Percentiles rank a stretch among this genome's conserved stretches.
Evolutionary conservation across 2,797 vertebrate genomes (phyloP).

Genomic region (Helarctos malayanus): DNA sequence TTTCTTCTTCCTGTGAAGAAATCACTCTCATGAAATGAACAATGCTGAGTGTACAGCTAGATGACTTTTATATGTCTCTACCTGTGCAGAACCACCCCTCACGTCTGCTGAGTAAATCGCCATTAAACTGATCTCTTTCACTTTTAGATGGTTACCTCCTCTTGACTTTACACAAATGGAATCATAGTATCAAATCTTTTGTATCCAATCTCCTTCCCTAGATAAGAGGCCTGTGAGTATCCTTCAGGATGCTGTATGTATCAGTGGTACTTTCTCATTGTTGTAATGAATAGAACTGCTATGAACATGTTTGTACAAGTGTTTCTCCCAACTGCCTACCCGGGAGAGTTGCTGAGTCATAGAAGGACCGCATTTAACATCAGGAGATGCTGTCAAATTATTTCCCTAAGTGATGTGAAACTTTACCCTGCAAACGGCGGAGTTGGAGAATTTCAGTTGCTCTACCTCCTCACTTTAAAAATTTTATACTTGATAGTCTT

Average conservation of each 20-base stretch:
- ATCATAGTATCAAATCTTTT: neutral
- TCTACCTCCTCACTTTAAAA: neutral
- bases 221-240: neutral
- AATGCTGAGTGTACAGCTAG: neutral
- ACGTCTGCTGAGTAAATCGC: neutral
- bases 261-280: neutral
- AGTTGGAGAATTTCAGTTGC: neutral
- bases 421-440: neutral
- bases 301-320: neutral
- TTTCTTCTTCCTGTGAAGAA: neutral
- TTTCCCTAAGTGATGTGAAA: neutral
- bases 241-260: neutral
- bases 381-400: neutral
- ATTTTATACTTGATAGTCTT: neutral
- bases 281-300: neutral
- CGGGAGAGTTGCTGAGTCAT: neutral
- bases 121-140: neutral
- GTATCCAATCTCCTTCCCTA: neutral
- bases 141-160: neutral
- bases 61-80: neutral
- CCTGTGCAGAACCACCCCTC: neutral
- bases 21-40: neutral
- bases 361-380: neutral
- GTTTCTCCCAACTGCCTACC: neutral
- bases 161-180: neutral